Conservation (phyloP, 2,113 vertebrate species). For the Melierax canorus region DNA sequence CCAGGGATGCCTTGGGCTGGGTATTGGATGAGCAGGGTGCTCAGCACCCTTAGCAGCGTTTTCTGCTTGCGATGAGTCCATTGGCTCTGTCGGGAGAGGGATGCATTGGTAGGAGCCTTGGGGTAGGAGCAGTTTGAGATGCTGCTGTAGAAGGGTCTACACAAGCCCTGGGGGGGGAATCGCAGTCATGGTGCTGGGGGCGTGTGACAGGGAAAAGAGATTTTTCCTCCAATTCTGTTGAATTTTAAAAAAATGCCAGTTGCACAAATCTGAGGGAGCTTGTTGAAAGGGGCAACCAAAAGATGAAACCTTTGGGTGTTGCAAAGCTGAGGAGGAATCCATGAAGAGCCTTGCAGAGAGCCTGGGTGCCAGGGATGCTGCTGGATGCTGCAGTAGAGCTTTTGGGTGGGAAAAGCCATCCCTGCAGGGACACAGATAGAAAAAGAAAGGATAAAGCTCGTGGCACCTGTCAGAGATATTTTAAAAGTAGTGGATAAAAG, state of each 20-base stretch:
- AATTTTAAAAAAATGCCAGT: background rate
- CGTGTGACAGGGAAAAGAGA: background rate
- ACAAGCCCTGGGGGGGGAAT: background rate
- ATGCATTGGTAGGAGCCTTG: background rate
- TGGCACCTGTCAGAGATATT: background rate
- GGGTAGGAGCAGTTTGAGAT: background rate
- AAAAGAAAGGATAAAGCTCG: background rate
- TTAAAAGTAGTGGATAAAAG: background rate
- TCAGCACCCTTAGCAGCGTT: background rate
- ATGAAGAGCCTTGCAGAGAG: background rate
- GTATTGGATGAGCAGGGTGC: background rate
- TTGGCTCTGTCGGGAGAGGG: fast-evolving
- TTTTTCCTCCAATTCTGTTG: background rate
- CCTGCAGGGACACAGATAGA: background rate
- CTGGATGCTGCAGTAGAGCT: background rate
- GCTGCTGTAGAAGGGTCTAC: background rate
- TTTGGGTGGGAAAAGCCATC: background rate
- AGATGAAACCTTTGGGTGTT: background rate
- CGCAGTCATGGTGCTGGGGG: fast-evolving
- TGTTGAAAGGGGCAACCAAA: background rate
- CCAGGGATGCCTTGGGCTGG: too few species aligned
- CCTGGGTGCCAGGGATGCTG: background rate
- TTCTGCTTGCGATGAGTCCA: fast-evolving
- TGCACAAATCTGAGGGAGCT: background rate
- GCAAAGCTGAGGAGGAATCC: background rate